Percentiles rank a stretch among this genome's conserved stretches.
Evolutionary conservation across 2,113 vertebrate species (phyloP).

Genomic region (Bubo scandiacus): DNA sequence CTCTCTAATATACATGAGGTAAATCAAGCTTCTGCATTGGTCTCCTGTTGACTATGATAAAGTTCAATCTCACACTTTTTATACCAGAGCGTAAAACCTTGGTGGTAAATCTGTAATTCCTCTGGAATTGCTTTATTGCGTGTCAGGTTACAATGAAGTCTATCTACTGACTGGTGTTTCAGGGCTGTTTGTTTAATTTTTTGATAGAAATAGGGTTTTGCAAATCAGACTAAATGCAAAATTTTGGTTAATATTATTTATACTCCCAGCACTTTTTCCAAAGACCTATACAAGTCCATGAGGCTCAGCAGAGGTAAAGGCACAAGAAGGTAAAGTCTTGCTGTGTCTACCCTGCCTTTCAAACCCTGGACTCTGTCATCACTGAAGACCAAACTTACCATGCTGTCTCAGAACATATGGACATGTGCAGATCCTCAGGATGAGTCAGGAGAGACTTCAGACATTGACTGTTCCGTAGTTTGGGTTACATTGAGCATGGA

Average conservation of each 20-base stretch:
- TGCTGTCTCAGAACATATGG: neutral
- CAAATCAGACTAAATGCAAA: neutral
- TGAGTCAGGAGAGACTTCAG: neutral
- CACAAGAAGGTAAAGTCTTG: neutral
- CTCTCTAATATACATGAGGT: neutral
- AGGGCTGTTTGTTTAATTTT: neutral
- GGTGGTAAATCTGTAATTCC: neutral
- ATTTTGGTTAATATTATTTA: neutral
- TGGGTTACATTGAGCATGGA: neutral
- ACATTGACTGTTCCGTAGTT: neutral
- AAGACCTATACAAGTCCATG: neutral
- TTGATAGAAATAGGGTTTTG: neutral
- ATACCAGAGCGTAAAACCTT: neutral
- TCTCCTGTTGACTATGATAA: neutral
- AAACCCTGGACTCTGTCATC: neutral
- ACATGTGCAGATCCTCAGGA: neutral
- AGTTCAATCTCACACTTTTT: neutral
- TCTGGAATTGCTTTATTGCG: neutral
- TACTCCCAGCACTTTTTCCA: neutral
- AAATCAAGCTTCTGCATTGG: neutral
- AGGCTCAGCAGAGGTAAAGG: neutral
- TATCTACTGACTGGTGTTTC: neutral
- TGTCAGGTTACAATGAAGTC: neutral
- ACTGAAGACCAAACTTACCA: fast-evolving
- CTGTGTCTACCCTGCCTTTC: neutral